Base-by-base conservation (phyloP, 2,797 vertebrate species). In the Coreius guichenoti region DNA sequence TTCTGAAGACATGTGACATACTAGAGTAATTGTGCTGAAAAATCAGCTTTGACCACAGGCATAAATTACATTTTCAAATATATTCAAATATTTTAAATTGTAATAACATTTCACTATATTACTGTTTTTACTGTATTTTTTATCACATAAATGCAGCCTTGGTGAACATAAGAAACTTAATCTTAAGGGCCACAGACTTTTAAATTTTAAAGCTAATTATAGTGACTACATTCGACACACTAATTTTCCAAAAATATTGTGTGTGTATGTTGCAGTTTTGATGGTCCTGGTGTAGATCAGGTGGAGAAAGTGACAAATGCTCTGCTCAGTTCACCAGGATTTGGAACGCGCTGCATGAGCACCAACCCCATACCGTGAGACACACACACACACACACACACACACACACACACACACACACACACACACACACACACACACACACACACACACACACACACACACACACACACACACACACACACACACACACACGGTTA, bases 271-370 rank as follows among this genome's bases (percentile, higher is more conserved):
- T 86, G 9, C 92, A 99, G 98, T 92, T 97, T 98, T 0, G 98
- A 99, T 31, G 93, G 92, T 31, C 95, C 95, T 0, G 94, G 93
- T 73, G 95, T 97, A 51, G 9, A 17, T 0, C 92, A 95, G 82
- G 97, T 96, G 88, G 93, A 94, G 82, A 92, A 80, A 9, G 96
- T 99, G 90, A 92, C 95, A 83, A 94, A 96, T 0, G 95, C 96
- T 8, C 94, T 99, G 88, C 94, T 97, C 79, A 93, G 93, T 86
- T 93, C 94, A 17, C 98, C 98, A 4, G 98, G 98, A 47, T 98
- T 99, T 78, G 98, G 98, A 17, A 99, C 97, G 1, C 97, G 98
- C 21, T 99, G 98, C 91, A 98, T 99, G 97, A 87, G 92, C 36
- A 95, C 94, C 90, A 89, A 96, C 89, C 96, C 96, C 0, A 97